Evolutionary conservation across 2,113 vertebrate genomes (phyloP).

Genomic region (Trematocara marginatum): DNA sequence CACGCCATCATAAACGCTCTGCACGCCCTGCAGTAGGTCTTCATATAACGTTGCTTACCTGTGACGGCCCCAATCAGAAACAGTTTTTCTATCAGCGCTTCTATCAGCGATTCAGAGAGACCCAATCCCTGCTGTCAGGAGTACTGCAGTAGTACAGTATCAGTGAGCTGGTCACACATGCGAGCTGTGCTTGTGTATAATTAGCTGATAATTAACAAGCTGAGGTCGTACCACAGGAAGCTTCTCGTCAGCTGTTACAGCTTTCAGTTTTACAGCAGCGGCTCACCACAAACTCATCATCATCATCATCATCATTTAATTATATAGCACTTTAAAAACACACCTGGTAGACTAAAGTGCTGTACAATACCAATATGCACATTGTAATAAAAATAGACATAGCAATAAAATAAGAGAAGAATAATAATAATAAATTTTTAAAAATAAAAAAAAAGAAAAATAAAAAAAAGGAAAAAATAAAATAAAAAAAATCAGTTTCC

Average conservation of each 20-base stretch:
- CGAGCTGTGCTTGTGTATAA: not conserved
- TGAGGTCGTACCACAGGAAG: not conserved
- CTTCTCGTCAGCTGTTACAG: not conserved
- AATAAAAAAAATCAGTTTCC: too few species aligned
- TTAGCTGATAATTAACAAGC: not conserved
- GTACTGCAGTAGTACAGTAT: not conserved
- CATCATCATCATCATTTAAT: too few species aligned
- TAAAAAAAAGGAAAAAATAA: too few species aligned
- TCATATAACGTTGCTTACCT: not conserved
- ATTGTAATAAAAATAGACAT: too few species aligned
- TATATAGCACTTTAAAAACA: too few species aligned
- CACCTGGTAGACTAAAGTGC: too few species aligned
- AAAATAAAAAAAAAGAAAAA: too few species aligned
- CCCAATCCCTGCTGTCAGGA: not conserved
- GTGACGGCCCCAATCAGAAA: not conserved
- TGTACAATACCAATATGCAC: too few species aligned
- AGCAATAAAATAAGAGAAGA: too few species aligned
- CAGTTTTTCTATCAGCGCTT: not conserved
- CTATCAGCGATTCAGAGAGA: not conserved
- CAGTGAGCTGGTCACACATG: not conserved
- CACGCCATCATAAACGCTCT: not conserved
- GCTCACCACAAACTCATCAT: not conserved
- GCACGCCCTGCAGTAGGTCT: not conserved
- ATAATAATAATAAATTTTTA: too few species aligned
- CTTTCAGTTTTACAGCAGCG: not conserved